Conservation (phyloP, 2,113 vertebrate genomes). For the Pelodiscus sinensis region DNA sequence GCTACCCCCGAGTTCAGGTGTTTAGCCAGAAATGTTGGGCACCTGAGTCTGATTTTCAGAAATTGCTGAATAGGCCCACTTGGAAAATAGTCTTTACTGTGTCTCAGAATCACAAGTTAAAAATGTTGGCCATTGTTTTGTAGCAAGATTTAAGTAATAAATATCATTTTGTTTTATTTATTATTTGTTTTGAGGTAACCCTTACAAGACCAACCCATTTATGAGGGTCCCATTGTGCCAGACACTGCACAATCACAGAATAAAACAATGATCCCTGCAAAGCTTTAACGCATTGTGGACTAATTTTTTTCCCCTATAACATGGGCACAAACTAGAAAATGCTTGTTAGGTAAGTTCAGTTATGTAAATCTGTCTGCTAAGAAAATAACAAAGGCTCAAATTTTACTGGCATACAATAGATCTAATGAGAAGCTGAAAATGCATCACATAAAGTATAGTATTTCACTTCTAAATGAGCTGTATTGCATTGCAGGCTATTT, state of each 20-base stretch:
- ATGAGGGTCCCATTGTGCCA: background rate
- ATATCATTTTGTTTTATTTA: background rate
- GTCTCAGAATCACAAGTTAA: background rate
- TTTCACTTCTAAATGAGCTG: background rate
- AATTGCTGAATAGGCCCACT: background rate
- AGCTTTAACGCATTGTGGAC: background rate
- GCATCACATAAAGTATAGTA: background rate
- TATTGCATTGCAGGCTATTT: background rate
- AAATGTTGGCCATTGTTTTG: background rate
- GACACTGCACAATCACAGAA: background rate
- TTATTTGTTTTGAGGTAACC: background rate
- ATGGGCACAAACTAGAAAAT: background rate
- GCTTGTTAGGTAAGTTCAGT: background rate
- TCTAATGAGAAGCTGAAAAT: background rate
- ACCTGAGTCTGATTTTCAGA: background rate
- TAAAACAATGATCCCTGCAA: background rate
- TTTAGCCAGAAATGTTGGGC: background rate
- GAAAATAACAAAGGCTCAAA: background rate
- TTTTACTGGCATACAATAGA: background rate
- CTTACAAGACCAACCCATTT: background rate
- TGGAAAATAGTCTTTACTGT: background rate
- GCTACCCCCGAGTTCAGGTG: background rate
- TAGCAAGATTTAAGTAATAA: background rate
- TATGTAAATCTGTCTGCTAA: fast-evolving
- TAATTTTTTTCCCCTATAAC: fast-evolving